Percentiles rank a stretch among this genome's conserved stretches.
Evolutionary conservation across 23 tunicate genomes (phyloP).

Genomic region (Ascidia mentula): DNA sequence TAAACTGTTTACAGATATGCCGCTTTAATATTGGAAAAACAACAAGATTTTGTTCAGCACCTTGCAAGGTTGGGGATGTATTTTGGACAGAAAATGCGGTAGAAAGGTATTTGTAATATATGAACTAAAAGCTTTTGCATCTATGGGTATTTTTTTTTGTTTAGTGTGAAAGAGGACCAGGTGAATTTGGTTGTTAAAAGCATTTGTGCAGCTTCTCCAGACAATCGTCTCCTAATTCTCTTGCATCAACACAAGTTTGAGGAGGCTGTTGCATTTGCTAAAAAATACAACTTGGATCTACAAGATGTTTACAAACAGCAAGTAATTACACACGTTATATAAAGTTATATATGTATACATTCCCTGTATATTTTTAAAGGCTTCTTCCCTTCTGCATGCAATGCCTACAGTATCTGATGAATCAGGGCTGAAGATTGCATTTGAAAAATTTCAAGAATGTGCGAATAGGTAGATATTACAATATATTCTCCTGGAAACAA

Average conservation of each 20-base stretch:
- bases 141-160: too few species aligned
- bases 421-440: not conserved
- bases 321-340: not conserved
- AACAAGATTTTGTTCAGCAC: not conserved
- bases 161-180: too few species aligned
- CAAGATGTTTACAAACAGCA: constrained; percentile 30
- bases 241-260: constrained; percentile 44
- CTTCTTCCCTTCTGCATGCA: not conserved
- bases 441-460: not conserved
- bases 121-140: not conserved
- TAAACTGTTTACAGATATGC: not conserved
- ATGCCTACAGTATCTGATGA: not conserved
- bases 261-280: constrained; percentile 63
- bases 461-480: not conserved
- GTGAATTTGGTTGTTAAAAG: not conserved
- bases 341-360: not conserved
- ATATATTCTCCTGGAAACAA: not conserved
- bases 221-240: constrained; percentile 31
- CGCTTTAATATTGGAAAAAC: not conserved
- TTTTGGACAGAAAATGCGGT: not conserved
- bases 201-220: constrained; percentile 59
- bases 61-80: not conserved
- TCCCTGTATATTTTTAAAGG: not conserved
- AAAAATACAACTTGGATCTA: constrained; percentile 18
- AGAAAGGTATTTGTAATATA: not conserved